Evolutionary conservation across 2,888 invertebrate species (phyloP).

Genomic region (Coleophora flavipennella): DNA sequence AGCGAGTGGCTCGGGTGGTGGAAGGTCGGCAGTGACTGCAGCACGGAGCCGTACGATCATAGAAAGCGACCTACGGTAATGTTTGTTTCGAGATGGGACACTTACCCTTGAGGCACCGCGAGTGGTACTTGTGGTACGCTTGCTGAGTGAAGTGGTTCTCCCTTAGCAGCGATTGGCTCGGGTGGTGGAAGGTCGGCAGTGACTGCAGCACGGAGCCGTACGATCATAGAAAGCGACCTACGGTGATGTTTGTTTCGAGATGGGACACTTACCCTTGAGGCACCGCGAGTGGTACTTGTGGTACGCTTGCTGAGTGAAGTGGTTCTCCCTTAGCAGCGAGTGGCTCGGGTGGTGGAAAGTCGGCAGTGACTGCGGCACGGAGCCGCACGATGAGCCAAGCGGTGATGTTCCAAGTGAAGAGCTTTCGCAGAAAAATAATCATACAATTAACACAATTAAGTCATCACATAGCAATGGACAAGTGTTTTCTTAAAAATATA

Average conservation of each 20-base stretch:
- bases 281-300: slow-evolving; percentile 96
- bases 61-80: no score
- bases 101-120: slow-evolving; percentile 75
- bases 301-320: slow-evolving; percentile 98
- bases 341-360: slow-evolving; percentile 97
- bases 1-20: slow-evolving; percentile 97
- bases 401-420: slow-evolving; percentile 78
- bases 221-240: no score
- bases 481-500: no score
- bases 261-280: slow-evolving; percentile 15
- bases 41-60: no score
- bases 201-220: slow-evolving; percentile 80
- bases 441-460: no score
- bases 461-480: no score
- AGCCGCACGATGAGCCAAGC: slow-evolving; percentile 82
- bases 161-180: slow-evolving; percentile 92
- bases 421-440: no score
- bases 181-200: slow-evolving; percentile 94
- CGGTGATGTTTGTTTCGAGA: no score
- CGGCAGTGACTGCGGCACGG: slow-evolving; percentile 87
- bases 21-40: no score
- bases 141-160: slow-evolving; percentile 99
- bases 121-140: slow-evolving; percentile 96
- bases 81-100: no score
- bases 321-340: slow-evolving; percentile 93